phyloP scores from a whole-genome alignment of 2,888 invertebrate species.

The Platycheirus albimanus region DNA sequence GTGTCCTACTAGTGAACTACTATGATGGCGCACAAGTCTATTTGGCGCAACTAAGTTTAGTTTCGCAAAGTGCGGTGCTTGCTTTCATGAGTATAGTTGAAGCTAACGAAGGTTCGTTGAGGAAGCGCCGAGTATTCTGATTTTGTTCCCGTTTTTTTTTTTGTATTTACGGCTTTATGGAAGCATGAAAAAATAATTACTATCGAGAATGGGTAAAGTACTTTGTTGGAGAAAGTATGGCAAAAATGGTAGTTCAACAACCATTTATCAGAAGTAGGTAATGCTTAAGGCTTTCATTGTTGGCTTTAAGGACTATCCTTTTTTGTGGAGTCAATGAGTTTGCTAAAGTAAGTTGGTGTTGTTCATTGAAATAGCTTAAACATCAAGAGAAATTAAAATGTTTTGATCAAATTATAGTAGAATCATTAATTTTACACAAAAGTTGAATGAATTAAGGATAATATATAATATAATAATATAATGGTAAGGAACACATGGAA shows the following conservation, averaged over 20 bases:
- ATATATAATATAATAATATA: no score
- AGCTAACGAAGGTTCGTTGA: constrained; percentile 64
- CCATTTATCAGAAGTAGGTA: constrained; percentile 64
- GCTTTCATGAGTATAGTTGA: constrained; percentile 41
- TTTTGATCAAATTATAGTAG: no score
- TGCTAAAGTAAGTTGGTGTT: background rate
- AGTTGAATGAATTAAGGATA: no score
- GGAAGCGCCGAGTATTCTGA: constrained; percentile 19
- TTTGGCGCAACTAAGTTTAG: constrained; percentile 52
- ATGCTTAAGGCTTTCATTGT: constrained; percentile 63
- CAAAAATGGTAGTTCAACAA: constrained; percentile 66
- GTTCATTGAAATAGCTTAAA: no score
- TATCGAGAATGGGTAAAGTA: constrained; percentile 47
- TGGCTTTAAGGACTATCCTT: constrained; percentile 49
- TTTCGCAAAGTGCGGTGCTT: constrained; percentile 65
- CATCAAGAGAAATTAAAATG: no score
- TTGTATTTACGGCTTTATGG: constrained; percentile 44
- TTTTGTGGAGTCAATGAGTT: constrained; percentile 51
- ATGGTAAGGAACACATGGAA: no score
- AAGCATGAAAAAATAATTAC: constrained; percentile 72
- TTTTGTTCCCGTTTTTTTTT: background rate
- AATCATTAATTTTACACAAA: no score
- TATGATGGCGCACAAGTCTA: constrained; percentile 47
- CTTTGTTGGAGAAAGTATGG: background rate
- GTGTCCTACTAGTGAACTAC: constrained; percentile 24